phyloP scores from a whole-genome alignment of 2,113 vertebrate species.

The Perccottus glenii region DNA sequence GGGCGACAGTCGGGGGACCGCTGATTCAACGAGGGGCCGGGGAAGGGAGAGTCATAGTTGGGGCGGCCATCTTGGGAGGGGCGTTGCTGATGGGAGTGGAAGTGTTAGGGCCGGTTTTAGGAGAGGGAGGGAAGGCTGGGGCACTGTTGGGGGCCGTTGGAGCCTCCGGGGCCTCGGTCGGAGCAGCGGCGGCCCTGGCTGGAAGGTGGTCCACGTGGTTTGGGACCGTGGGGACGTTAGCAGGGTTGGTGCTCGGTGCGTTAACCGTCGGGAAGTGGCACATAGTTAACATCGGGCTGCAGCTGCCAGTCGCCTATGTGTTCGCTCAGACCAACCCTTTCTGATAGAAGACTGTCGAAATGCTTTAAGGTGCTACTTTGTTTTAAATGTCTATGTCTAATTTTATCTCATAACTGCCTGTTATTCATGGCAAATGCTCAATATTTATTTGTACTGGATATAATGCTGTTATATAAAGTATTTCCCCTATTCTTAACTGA shows the following conservation, averaged over 20 bases:
- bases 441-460: no score
- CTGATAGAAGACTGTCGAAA: constrained; percentile 18
- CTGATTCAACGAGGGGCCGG: constrained; percentile 48
- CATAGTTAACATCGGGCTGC: constrained; percentile 68
- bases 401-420: no score
- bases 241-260: constrained; percentile 64
- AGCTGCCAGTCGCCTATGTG: constrained; percentile 64
- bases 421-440: no score
- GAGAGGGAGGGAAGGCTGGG: constrained; percentile 63
- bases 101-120: constrained; percentile 34
- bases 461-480: no score
- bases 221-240: constrained; percentile 55
- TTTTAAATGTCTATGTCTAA: no score
- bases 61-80: constrained; percentile 50
- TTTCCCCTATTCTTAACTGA: no score
- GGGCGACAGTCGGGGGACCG: constrained; percentile 66
- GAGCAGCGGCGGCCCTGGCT: constrained; percentile 59
- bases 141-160: constrained; percentile 68
- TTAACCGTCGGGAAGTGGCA: constrained; percentile 60
- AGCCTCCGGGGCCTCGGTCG: constrained; percentile 64
- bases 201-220: constrained; percentile 57
- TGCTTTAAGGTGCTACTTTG: no score
- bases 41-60: constrained; percentile 54
- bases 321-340: constrained; percentile 70
- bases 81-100: constrained; percentile 44